Evolutionary conservation across 1,140 invertebrate genomes (phyloP), one percentile per base, ranked within the genome.

Genomic region (Saccostrea echinata): DNA sequence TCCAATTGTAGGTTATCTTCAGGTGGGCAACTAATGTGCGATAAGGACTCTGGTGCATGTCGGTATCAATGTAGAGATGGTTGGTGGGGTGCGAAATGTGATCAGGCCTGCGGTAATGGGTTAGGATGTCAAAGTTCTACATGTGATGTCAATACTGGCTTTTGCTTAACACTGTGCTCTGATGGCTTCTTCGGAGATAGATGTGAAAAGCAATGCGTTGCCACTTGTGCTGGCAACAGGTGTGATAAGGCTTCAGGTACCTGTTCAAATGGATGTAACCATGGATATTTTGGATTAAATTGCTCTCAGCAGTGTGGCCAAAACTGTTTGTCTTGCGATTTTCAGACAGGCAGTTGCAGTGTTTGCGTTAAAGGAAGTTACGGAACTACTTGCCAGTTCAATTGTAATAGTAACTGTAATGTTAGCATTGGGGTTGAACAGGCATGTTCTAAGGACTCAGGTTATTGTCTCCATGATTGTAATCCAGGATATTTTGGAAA

Each of bases 161-260:
- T 16, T 11, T 89, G 88, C 82, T 81, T 51, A 11, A 21, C 51
- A 4, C 61, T 64, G 1, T 89, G 88, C 57, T 33, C 33, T 9
- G 24, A 76, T 27, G 86, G 86, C 35, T 85, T 57, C 24, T 87
- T 80, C 27, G 88, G 88, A 68, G 43, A 53, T 24, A 64, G 57
- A 11, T 89, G 86, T 87, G 76, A 85, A 68, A 35, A 86, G 55
- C 57, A 16, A 30, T 88, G 83, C 53, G 64, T 43, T 35, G 51
- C 51, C 18, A 35, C 24, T 16, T 89, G 88, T 35, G 16, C 81
- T 43, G 61, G 82, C 64, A 33, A 52, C 9, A 53, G 9, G 30
- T 89, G 88, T 86, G 85, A 89, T 18, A 80, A 52, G 33, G 1
- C 51, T 11, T 64, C 88, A 8, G 88, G 88, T 71, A 84, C 21